Base-by-base conservation (phyloP, 2,888 invertebrate species). In the Leptopterna dolabrata region DNA sequence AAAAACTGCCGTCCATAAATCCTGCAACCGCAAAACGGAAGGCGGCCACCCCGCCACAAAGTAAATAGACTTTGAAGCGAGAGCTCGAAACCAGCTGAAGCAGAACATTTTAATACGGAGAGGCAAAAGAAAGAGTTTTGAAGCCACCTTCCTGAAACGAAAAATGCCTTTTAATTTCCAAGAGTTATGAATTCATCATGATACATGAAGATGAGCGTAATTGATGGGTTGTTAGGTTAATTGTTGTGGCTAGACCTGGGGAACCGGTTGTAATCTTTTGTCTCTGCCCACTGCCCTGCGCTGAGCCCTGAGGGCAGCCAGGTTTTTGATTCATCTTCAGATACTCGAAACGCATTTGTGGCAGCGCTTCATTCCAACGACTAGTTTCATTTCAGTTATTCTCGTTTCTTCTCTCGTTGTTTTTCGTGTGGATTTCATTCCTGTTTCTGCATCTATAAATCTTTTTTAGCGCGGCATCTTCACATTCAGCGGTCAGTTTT, bases 171-270 rank as follows among this genome's bases (percentile, higher is more conserved):
- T 81, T 81, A 81, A 81, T 81, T 81, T 81, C 81, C 55, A 81
- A 81, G 81, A 81, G 81, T 81, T 81, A 81, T 81, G 81, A 81
- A 85, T 85, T 85, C 85, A 85, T 85, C 85, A 85, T 76, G 85
- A 85, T 85, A 76, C 76, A 73, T 85, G 73, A 85, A 73, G 85
- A 85, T 71, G 85, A 85, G 45, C 45, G 73, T 85, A 85, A 85
- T 85, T 85, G 85, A 85, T 85, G 85, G 85, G 85, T 85, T 85
- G 85, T 85, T 85, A 85, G 45, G 85, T 85, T 85, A 85, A 85
- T 85, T 85, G 85, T 85, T 76, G 85, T n/a, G 85, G 85, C 76
- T 47, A 29, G 36, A 85, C 45, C 29, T 47, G 3, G 13, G 47
- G 29, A 85, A 76, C 85, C 85, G 85, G 85, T 85, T 76, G 76